Evolutionary conservation across 2,888 invertebrate species (phyloP), one percentile per base, ranked within the genome.

Genomic region (Pristionchus arcanus): DNA sequence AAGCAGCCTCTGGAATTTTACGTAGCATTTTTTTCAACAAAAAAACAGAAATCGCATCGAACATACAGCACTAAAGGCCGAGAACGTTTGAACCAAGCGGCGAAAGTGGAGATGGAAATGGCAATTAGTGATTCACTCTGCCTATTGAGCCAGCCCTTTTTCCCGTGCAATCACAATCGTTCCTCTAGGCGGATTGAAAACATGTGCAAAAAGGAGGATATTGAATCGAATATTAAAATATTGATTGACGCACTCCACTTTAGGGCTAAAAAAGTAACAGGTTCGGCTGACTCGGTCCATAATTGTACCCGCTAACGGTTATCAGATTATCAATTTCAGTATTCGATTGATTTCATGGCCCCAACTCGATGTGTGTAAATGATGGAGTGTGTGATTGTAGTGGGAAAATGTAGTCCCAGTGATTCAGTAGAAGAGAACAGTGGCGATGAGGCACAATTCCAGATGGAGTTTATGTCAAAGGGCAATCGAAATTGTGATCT

Each of bases 361-460:
- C 11, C 21, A 34, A 37, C 25, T 37, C 37, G 74, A 74, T 37
- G 1, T 25, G 74, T 74, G 74, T 11, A 21, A 37, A 74, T 34
- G 34, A 0, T 74, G 4, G 37, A 74, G 74, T 74, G 74, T 37
- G 74, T 74, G 74, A 74, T 37, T 74, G 74, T 74, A 68, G 68
- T 74, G 74, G 37, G 68, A 31, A n/a, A n/a, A 37, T 74, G 63
- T 63, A n/a, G 63, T 63, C 63, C n/a, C 63, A n/a, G 63, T 63
- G 25, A 63, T 63, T 63, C 63, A 11, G 25, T 63, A 25, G 11
- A 21, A n/a, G 63, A 63, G 63, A n/a, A 63, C 63, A 25, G 63
- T 25, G 19, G 59, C 59, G 4, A 59, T 13, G 2, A 63, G 63
- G n/a, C 63, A 63, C 63, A 59, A 25, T 25, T n/a, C 25, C 9